Evolutionary conservation across 2,113 vertebrate genomes (phyloP).

Genomic region (Tragelaphus scriptus): DNA sequence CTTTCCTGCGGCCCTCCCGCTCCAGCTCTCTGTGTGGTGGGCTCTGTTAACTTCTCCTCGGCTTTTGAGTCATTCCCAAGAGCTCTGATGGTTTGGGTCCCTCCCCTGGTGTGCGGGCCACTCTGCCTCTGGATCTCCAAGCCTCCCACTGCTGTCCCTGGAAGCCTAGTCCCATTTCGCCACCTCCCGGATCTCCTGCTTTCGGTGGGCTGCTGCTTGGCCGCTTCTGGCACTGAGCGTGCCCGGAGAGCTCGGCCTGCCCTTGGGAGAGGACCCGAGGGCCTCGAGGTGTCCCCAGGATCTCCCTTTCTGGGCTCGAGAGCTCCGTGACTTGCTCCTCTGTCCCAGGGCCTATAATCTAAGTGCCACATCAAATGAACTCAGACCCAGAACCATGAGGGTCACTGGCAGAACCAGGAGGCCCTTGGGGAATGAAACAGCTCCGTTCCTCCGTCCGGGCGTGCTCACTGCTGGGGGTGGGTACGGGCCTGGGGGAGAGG

Average conservation of each 20-base stretch:
- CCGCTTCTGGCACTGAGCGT: slow-evolving; percentile 61
- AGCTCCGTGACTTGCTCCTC: not conserved
- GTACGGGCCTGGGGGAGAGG: slow-evolving; percentile 23
- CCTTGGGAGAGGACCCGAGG: not conserved
- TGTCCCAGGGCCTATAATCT: not conserved
- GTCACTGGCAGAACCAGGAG: not conserved
- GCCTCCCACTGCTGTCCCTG: not conserved
- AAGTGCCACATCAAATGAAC: not conserved
- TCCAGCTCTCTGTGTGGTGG: not conserved
- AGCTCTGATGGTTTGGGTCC: not conserved
- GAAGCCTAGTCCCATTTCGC: not conserved
- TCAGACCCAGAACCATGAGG: not conserved
- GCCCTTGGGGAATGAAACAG: not conserved
- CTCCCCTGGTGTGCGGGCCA: not conserved
- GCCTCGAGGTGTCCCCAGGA: not conserved
- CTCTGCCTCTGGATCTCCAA: not conserved
- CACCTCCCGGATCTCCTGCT: not conserved
- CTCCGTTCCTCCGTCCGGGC: slow-evolving; percentile 30
- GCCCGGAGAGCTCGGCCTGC: slow-evolving; percentile 49
- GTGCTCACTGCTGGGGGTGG: slow-evolving; percentile 63
- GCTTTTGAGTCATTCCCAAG: not conserved
- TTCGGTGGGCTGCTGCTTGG: not conserved
- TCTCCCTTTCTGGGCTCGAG: not conserved
- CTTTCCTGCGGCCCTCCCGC: not conserved
- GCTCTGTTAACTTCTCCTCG: not conserved